These are phyloP conservation scores for Autographa pulchrina DNA, from an alignment of 2,888 invertebrate species.

Conservation along the genomic window DNA sequence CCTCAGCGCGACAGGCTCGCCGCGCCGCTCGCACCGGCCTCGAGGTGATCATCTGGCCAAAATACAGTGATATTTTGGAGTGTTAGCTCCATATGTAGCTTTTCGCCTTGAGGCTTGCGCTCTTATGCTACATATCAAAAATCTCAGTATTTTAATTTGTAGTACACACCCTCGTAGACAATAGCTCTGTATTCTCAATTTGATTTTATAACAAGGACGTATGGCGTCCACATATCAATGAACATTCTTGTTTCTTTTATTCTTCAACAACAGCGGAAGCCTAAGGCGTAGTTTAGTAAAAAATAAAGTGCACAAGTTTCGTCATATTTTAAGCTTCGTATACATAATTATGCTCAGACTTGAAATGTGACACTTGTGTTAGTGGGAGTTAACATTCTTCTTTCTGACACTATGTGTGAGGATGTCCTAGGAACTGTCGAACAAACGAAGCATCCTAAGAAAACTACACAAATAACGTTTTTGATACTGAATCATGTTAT, in stretches of 20 bases:
- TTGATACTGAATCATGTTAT: slow-evolving; percentile 22
- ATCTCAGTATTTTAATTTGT: slow-evolving; percentile 77
- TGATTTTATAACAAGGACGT: slow-evolving; percentile 43
- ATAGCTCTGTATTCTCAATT: slow-evolving; percentile 45
- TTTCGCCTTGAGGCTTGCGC: slow-evolving; percentile 78
- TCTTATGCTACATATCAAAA: slow-evolving; percentile 84
- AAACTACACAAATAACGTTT: slow-evolving; percentile 19
- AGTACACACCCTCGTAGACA: slow-evolving; percentile 50
- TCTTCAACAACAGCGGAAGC: slow-evolving; percentile 67
- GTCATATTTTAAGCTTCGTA: slow-evolving; percentile 72
- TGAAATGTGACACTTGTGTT: slow-evolving; percentile 75
- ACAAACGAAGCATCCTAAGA: slow-evolving; percentile 60
- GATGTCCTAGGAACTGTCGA: slow-evolving; percentile 51
- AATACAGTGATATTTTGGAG: slow-evolving; percentile 55
- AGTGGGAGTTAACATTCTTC: slow-evolving; percentile 63
- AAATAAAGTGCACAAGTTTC: slow-evolving; percentile 65
- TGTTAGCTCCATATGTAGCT: slow-evolving; percentile 68
- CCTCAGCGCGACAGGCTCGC: slow-evolving; percentile 18
- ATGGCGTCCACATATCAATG: slow-evolving; percentile 70
- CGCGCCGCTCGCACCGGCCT: slow-evolving; percentile 22
- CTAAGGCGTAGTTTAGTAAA: slow-evolving; percentile 70
- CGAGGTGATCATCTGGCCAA: slow-evolving; percentile 60
- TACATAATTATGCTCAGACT: slow-evolving; percentile 61
- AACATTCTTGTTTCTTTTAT: slow-evolving; percentile 47
- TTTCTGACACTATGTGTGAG: slow-evolving; percentile 63